Percentiles rank a stretch among this genome's conserved stretches.
Evolutionary conservation across 2,888 invertebrate genomes (phyloP).

Genomic region (Tenthredo livida): DNA sequence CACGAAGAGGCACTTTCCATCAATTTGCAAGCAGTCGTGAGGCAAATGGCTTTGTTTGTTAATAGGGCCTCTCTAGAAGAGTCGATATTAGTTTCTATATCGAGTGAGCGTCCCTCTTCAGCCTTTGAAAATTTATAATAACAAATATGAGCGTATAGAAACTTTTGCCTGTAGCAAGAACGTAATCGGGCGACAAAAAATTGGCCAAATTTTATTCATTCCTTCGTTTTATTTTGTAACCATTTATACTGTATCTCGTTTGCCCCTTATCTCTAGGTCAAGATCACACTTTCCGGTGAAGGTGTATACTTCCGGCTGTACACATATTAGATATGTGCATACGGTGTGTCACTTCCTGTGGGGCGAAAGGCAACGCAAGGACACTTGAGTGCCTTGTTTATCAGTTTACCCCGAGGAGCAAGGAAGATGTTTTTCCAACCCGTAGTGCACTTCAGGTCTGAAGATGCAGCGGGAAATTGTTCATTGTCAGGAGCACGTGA

Average conservation of each 20-base stretch:
- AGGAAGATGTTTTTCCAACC: slow-evolving; percentile 30
- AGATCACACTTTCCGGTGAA: neutral
- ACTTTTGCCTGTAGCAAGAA: neutral
- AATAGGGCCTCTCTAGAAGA: slow-evolving; percentile 37
- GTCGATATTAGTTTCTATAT: slow-evolving; percentile 40
- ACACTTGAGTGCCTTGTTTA: slow-evolving; percentile 48
- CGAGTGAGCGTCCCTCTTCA: slow-evolving; percentile 2
- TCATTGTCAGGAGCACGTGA: slow-evolving; percentile 14
- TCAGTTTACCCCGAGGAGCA: slow-evolving; percentile 41
- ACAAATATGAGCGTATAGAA: neutral
- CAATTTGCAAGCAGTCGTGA: slow-evolving; percentile 48
- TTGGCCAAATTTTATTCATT: neutral
- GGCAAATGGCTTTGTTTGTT: slow-evolving; percentile 50
- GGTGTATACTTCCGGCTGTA: neutral
- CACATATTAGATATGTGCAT: slow-evolving; percentile 2
- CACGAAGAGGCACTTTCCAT: slow-evolving; percentile 49
- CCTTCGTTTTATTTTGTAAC: neutral
- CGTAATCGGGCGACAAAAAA: neutral
- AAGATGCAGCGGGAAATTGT: neutral
- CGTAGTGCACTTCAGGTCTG: slow-evolving; percentile 33
- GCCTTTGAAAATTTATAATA: neutral
- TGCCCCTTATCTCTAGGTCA: neutral
- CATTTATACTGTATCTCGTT: neutral
- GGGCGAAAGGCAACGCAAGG: neutral
- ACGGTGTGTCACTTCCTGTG: slow-evolving; percentile 9